Conservation (phyloP, 2,113 vertebrate species). For the Aegotheles bennettii region DNA sequence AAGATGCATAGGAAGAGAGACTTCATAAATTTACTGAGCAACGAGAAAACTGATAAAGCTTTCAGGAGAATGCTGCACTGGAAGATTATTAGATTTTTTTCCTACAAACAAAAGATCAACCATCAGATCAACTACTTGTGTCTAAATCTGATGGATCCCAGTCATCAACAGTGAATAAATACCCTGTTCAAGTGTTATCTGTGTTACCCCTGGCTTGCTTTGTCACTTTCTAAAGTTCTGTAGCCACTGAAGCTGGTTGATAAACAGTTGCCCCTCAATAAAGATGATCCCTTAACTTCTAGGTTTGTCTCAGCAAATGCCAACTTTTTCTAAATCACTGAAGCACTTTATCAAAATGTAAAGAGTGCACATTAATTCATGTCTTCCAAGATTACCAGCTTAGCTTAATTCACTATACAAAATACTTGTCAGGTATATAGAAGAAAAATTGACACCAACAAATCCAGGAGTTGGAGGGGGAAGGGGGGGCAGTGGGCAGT, state of each 20-base stretch:
- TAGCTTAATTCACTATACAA: background rate
- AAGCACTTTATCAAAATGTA: background rate
- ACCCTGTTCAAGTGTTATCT: background rate
- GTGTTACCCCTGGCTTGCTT: background rate
- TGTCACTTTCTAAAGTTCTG: background rate
- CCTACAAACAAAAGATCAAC: background rate
- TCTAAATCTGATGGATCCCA: background rate
- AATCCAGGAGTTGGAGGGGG: background rate
- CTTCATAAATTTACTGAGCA: background rate
- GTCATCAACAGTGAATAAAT: background rate
- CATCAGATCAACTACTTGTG: background rate
- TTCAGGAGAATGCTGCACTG: background rate
- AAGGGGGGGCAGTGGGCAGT: background rate
- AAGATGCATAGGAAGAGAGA: background rate
- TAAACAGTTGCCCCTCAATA: background rate
- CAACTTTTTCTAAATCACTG: background rate
- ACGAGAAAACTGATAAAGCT: background rate
- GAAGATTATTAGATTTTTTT: background rate
- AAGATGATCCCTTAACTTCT: background rate
- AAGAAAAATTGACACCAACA: background rate
- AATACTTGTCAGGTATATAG: background rate
- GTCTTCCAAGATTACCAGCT: background rate
- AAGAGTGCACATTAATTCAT: background rate
- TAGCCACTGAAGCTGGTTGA: background rate
- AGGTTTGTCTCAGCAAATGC: background rate